Base-by-base conservation (phyloP, 2,113 vertebrate species). In the Dunckerocampus dactyliophorus region DNA sequence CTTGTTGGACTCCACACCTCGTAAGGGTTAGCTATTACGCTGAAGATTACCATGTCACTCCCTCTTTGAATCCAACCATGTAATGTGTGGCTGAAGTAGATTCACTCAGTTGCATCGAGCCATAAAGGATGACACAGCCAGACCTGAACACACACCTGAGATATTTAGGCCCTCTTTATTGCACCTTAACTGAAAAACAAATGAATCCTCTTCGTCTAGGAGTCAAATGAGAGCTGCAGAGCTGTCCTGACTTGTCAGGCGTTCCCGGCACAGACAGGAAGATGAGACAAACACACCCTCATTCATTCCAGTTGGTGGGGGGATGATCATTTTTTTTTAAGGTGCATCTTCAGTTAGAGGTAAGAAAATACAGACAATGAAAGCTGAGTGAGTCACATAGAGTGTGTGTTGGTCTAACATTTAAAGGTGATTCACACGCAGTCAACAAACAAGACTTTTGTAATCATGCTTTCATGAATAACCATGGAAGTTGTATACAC, bases 211-310 rank as follows among this genome's bases (percentile, higher is more conserved):
- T 34, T 34, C 28, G 60, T 65, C 17, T 12, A 65, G 69, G 42
- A 15, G 51, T 64, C 20, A 19, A 65, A 13, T 17, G 4, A 46
- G 47, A 65, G 22, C 56, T 1, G 2, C 54, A 47, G 51, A 70
- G 65, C 66, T 76, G 70, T 68, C 63, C 46, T 20, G 65, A 80
- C 72, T 19, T 78, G 75, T 66, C 46, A 53, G 20, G 10, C 52
- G 39, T 63, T 70, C 62, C 54, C 46, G 45, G 62, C 53, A 74
- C 11, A 52, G 47, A 63, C 4, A n/a, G 24, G 16, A 24, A 53
- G 47, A 66, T 39, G 46, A 12, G 52, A 1, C 34, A 6, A 75
- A 47, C 37, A 34, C 34, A 8, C 55, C 4, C 51, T 43, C 37
- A 50, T 20, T 15, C n/a, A 9, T 21, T 60, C 37, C 20, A 1